Conservation (phyloP, 2,888 invertebrate species). For the Lacanobia oleracea region DNA sequence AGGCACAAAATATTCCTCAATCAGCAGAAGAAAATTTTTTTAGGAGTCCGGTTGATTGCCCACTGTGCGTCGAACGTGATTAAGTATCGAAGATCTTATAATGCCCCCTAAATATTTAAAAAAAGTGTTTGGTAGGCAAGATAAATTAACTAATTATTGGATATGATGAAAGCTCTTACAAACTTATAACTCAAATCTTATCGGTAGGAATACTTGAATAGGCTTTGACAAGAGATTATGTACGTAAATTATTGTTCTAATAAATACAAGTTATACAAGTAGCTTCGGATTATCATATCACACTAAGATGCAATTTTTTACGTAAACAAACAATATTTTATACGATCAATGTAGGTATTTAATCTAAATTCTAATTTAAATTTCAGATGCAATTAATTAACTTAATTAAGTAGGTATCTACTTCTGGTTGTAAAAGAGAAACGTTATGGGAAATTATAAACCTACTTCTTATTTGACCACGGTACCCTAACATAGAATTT, state of each 20-base stretch:
- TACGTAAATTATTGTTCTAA: constrained; percentile 3
- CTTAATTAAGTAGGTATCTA: neutral
- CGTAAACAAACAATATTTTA: neutral
- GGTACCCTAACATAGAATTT: neutral
- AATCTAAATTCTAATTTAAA: neutral
- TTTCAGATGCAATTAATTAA: neutral
- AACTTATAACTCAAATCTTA: neutral
- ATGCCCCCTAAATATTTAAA: constrained; percentile 1
- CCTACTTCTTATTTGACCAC: neutral
- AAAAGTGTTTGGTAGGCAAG: neutral
- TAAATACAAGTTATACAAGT: constrained; percentile 7
- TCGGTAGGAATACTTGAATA: neutral
- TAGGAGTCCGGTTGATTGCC: neutral
- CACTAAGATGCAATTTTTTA: neutral
- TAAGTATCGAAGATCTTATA: constrained; percentile 14
- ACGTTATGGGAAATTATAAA: neutral
- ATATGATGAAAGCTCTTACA: neutral
- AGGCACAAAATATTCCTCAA: neutral
- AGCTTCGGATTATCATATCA: constrained; percentile 1
- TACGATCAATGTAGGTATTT: neutral
- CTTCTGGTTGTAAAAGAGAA: neutral
- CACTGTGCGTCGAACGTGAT: constrained; percentile 12
- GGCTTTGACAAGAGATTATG: constrained; percentile 2
- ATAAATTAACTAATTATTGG: neutral
- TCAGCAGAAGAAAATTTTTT: neutral